Percentiles rank a stretch among this genome's conserved stretches.
These are phyloP conservation scores for Ennomos fuscantarius DNA, from an alignment of 2,888 invertebrate species.

Conservation along the genomic window DNA sequence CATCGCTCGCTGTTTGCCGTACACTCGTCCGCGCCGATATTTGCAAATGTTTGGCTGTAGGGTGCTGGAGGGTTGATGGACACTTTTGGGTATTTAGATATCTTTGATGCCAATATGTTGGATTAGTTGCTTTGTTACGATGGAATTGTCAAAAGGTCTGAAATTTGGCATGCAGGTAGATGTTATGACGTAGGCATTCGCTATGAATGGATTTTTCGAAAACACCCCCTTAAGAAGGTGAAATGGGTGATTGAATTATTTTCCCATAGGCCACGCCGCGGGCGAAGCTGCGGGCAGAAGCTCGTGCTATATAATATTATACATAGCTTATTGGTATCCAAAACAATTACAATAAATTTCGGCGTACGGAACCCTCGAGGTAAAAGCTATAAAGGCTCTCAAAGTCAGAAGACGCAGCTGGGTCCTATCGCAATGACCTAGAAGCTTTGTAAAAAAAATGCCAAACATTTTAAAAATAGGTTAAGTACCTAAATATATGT, in stretches of 20 bases:
- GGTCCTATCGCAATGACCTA: slow-evolving; percentile 22
- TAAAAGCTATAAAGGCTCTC: slow-evolving; percentile 29
- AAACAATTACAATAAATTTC: slow-evolving; percentile 35
- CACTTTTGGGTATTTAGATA: slow-evolving; percentile 33
- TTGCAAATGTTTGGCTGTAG: slow-evolving; percentile 55
- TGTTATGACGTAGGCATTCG: no score
- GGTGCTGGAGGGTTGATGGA: slow-evolving; percentile 20
- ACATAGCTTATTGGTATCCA: no score
- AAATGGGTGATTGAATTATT: no score
- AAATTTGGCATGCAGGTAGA: no score
- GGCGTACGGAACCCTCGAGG: slow-evolving; percentile 19
- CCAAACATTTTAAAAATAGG: not conserved
- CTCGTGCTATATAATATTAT: no score
- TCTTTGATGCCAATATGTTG: not conserved
- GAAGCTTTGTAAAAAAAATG: not conserved
- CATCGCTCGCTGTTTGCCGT: slow-evolving; percentile 64
- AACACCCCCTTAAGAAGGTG: no score
- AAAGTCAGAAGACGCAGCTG: slow-evolving; percentile 36
- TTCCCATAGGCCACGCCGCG: no score
- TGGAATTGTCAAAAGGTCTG: no score
- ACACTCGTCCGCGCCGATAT: slow-evolving; percentile 60
- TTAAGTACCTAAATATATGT: not conserved
- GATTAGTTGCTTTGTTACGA: not conserved
- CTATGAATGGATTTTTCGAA: no score
- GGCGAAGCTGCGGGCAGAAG: no score